Evolutionary conservation across 2,797 vertebrate genomes (phyloP).

Genomic region (Scolopax bukidnonensis): DNA sequence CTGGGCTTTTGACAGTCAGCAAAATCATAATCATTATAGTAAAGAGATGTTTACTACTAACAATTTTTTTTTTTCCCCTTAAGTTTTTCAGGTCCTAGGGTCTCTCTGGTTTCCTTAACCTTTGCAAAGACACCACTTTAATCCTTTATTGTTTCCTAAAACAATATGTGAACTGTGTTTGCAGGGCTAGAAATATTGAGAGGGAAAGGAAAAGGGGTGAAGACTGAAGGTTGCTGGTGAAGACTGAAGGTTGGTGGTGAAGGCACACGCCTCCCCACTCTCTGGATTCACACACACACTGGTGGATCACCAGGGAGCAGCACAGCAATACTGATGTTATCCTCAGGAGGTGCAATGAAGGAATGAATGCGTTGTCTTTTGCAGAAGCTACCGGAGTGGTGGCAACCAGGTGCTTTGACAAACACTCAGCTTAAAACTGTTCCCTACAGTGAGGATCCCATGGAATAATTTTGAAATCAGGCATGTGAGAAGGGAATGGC

Average conservation of each 20-base stretch:
- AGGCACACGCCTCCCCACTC: fast-evolving
- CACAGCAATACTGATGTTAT: fast-evolving
- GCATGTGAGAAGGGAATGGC: not conserved
- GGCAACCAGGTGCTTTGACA: not conserved
- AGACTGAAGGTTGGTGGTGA: not conserved
- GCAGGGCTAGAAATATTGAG: not conserved
- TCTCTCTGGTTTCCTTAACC: not conserved
- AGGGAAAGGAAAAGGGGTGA: not conserved
- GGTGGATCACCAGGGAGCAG: not conserved
- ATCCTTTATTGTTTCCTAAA: not conserved
- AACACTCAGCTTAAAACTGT: not conserved
- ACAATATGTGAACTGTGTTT: not conserved
- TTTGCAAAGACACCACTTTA: not conserved
- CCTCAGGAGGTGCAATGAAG: not conserved
- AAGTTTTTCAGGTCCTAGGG: not conserved
- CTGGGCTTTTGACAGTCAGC: not conserved
- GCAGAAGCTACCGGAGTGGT: not conserved
- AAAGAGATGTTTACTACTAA: not conserved
- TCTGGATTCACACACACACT: not conserved
- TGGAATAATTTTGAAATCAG: not conserved
- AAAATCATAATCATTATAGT: not conserved
- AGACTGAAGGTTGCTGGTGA: not conserved
- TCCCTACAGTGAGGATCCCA: not conserved
- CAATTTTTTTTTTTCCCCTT: fast-evolving
- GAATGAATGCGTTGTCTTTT: not conserved